Evolutionary conservation across 2,888 invertebrate genomes (phyloP).

Genomic region (Cordilura impudica): DNA sequence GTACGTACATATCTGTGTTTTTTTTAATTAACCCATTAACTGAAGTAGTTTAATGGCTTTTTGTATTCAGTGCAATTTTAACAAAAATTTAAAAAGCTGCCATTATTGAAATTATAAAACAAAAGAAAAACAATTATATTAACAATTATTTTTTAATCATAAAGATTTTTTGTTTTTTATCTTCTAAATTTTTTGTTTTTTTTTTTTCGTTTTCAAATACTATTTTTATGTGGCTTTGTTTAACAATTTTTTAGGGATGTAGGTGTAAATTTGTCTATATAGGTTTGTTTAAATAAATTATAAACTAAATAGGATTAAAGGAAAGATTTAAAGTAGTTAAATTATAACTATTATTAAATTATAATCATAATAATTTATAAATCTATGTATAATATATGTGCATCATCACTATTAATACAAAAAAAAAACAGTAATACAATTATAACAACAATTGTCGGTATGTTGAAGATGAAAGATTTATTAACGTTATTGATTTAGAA

Average conservation of each 20-base stretch:
- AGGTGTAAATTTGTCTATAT: slow-evolving; percentile 55
- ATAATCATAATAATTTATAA: slow-evolving; percentile 39
- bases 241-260: slow-evolving; percentile 36
- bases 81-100: background rate
- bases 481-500: slow-evolving; percentile 23
- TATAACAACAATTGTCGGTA: slow-evolving; percentile 44
- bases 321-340: slow-evolving; percentile 34
- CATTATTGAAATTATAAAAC: background rate
- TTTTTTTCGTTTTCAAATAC: slow-evolving; percentile 58
- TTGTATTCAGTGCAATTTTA: background rate
- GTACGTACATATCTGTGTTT: background rate
- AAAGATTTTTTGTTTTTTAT: background rate
- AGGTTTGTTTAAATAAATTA: slow-evolving; percentile 45
- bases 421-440: slow-evolving; percentile 36
- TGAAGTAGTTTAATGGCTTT: background rate
- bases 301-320: slow-evolving; percentile 50
- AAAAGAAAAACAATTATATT: slow-evolving; percentile 17
- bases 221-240: slow-evolving; percentile 68
- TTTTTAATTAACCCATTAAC: background rate
- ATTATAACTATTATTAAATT: slow-evolving; percentile 51
- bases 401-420: slow-evolving; percentile 23
- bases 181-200: background rate
- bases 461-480: slow-evolving; percentile 36
- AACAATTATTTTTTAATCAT: slow-evolving; percentile 6
- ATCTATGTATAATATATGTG: slow-evolving; percentile 35